phyloP scores from a whole-genome alignment of 2,797 vertebrate species.

The Remorina albescens region DNA sequence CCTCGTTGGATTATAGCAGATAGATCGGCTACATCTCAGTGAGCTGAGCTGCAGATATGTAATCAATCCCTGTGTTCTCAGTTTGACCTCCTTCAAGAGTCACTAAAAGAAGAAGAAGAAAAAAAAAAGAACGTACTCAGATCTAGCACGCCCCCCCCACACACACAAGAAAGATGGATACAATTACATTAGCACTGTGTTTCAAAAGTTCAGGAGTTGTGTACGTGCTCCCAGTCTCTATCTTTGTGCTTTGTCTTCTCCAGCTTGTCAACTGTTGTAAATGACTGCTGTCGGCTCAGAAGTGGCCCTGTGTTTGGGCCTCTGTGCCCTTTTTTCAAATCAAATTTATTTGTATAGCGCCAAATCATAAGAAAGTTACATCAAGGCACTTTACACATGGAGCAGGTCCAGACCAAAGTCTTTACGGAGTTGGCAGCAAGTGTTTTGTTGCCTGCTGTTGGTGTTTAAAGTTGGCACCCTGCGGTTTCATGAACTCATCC shows the following conservation, averaged over 20 bases:
- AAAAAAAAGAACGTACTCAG: no score
- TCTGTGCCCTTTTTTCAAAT: constrained; percentile 25
- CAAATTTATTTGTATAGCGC: no score
- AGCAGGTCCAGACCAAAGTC: no score
- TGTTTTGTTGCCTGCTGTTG: constrained; percentile 50
- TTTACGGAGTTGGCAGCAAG: constrained; percentile 31
- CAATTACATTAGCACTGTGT: constrained; percentile 40
- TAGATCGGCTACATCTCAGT: constrained; percentile 13
- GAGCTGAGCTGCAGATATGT: constrained; percentile 42
- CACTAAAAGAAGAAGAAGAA: constrained; percentile 17
- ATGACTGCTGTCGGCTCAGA: constrained; percentile 24
- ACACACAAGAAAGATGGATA: constrained; percentile 10
- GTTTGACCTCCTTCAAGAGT: constrained; percentile 46
- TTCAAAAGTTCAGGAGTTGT: background rate
- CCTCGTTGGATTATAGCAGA: background rate
- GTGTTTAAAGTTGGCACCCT: constrained; percentile 61
- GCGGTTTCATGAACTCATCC: constrained; percentile 72
- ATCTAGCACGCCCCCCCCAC: background rate
- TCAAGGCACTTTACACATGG: no score
- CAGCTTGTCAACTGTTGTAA: constrained; percentile 36
- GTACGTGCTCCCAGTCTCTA: constrained; percentile 4
- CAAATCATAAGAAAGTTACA: no score
- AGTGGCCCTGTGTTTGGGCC: constrained; percentile 52
- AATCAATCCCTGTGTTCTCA: constrained; percentile 38
- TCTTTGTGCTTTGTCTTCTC: constrained; percentile 1